Percentiles rank a stretch among this genome's conserved stretches.
Evolutionary conservation across 2,797 vertebrate species (phyloP).

Genomic region (Allochrocebus solatus): DNA sequence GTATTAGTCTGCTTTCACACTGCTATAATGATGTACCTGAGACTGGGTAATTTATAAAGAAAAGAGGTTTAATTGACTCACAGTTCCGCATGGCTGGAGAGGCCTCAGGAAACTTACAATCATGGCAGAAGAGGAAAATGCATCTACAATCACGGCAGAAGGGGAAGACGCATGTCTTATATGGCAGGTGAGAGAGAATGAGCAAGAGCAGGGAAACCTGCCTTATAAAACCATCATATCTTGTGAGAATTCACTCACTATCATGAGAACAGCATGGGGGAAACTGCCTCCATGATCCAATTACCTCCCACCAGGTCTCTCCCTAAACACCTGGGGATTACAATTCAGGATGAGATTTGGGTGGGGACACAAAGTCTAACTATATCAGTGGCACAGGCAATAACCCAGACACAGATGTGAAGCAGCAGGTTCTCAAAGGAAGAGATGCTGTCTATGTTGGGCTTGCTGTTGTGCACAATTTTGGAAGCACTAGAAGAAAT

Average conservation of each 20-base stretch:
- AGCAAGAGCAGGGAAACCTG: not conserved
- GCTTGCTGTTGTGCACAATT: constrained; percentile 85
- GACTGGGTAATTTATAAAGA: not conserved
- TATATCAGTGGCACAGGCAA: constrained; percentile 81
- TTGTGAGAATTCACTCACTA: not conserved
- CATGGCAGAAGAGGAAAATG: not conserved
- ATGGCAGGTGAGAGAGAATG: not conserved
- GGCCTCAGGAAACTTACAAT: not conserved
- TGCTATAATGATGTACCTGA: not conserved
- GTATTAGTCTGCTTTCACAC: not conserved
- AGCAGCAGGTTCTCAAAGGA: constrained; percentile 84
- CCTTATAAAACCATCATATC: not conserved
- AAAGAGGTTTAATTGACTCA: not conserved
- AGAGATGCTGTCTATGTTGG: constrained; percentile 84
- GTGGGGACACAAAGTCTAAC: not conserved
- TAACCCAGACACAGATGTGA: constrained; percentile 83
- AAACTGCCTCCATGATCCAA: not conserved
- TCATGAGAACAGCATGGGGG: not conserved
- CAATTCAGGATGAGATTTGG: not conserved
- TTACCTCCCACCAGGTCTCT: not conserved
- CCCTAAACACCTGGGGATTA: not conserved
- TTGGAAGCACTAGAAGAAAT: constrained; percentile 84
- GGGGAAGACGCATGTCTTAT: not conserved
- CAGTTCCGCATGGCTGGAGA: not conserved
- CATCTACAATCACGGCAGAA: not conserved